Conservation (phyloP, 53 echinoderm and acorn worm species). For the Echinometra lucunter region DNA sequence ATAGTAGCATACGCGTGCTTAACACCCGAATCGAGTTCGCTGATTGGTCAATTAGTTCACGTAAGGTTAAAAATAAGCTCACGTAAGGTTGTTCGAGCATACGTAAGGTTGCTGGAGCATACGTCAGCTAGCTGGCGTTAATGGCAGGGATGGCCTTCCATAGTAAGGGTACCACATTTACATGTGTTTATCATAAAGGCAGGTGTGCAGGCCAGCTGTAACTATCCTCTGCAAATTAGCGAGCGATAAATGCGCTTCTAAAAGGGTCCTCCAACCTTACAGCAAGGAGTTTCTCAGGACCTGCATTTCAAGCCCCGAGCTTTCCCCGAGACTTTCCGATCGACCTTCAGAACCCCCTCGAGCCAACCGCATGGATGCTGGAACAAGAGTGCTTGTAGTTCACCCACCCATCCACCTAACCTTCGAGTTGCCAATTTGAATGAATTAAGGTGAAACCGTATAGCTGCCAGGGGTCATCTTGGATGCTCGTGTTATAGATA, state of each 20-base stretch:
- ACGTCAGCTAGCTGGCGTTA: too few relatives aligned
- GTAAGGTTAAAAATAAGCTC: too few relatives aligned
- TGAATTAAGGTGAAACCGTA: not conserved
- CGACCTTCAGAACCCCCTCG: not conserved
- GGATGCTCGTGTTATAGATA: not conserved
- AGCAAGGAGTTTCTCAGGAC: not conserved
- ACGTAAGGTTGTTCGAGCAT: too few relatives aligned
- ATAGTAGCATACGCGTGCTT: too few relatives aligned
- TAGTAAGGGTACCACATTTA: too few relatives aligned
- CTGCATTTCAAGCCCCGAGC: not conserved
- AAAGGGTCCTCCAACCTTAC: not conserved
- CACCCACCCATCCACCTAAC: not conserved
- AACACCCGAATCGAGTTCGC: too few relatives aligned
- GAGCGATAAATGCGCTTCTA: not conserved
- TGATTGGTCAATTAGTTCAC: too few relatives aligned
- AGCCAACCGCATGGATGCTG: not conserved
- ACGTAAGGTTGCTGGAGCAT: too few relatives aligned
- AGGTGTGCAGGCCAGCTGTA: too few relatives aligned
- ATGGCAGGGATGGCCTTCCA: too few relatives aligned
- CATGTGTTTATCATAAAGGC: too few relatives aligned
- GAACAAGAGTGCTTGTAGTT: not conserved
- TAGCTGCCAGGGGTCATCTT: slow-evolving; percentile 2
- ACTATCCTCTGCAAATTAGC: not conserved
- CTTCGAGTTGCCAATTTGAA: not conserved
- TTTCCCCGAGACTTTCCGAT: not conserved